phyloP scores from a whole-genome alignment of 2,888 invertebrate genomes.

The Trachelus iudaicus region DNA sequence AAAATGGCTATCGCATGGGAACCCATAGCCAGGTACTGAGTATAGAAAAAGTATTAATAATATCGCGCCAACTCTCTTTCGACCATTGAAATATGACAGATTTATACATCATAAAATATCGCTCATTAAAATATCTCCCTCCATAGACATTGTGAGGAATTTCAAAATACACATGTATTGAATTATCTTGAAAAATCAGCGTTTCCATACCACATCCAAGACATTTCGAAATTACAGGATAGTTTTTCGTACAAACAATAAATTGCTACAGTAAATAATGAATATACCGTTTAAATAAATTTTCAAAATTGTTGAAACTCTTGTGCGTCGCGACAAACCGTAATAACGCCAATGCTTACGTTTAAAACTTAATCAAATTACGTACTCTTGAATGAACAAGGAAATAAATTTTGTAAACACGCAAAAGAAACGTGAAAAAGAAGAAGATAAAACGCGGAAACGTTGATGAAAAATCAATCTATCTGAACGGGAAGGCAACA shows the following conservation, averaged over 20 bases:
- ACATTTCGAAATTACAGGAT: neutral
- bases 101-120: neutral
- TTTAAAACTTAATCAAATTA: neutral
- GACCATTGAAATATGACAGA: conserved; percentile 15
- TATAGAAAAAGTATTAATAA: conserved; percentile 27
- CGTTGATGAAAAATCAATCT: neutral
- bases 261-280: neutral
- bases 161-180: conserved; percentile 1
- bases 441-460: neutral
- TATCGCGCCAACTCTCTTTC: conserved; percentile 20
- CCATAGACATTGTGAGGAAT: neutral
- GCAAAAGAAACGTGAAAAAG: neutral
- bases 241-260: neutral
- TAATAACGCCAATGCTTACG: neutral
- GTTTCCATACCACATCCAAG: neutral
- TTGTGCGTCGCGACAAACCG: neutral
- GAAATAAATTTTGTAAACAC: neutral
- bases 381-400: neutral
- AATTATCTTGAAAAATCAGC: conserved; percentile 17
- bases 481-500: neutral
- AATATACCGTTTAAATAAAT: neutral
- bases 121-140: neutral
- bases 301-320: neutral
- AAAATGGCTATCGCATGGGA: conserved; percentile 34
- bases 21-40: conserved; percentile 44